Evolutionary conservation across 2,888 invertebrate genomes (phyloP), one percentile per base, ranked within the genome.

Genomic region (Gymnosoma rotundatum): DNA sequence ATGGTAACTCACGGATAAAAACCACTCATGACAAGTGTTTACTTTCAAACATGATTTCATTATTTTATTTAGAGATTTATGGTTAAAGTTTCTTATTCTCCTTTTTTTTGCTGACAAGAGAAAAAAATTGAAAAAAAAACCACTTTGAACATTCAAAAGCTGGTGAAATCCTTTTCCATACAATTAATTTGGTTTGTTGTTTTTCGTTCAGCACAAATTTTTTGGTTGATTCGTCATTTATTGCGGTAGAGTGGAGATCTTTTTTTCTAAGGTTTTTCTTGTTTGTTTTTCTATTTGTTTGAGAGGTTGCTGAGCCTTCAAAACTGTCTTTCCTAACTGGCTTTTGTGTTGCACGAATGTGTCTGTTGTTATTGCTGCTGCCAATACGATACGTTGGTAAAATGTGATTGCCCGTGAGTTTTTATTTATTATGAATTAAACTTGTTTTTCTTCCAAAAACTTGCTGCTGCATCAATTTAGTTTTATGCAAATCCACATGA

Each of bases 401-500:
- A 61, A 61, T 52, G 70, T 79, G 42, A 36, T 48, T 74, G 52
- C 36, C 50, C 14, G 58, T 76, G 21, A 20, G 67, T 50, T 25
- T 72, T 16, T 72, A 58, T 69, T 67, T 83, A 60, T 83, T 83
- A 79, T 83, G 75, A 83, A 83, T 83, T 66, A 83, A 83, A 83
- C 83, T 73, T 67, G 83, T 83, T 83, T 83, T 76, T 61, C 67
- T 63, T 18, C 36, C 69, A 78, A n/a, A 70, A 80, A 80, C 64
- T 78, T 78, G 78, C 78, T 64, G 78, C 60, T 56, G 56, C 45
- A 61, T 64, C 78, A 64, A 56, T 74, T 73, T 32, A 32, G 18
- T 75, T 84, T 78, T 84, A 84, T 84, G 81, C 84, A 84, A 84
- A 84, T 84, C 70, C 84, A 84, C 81, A 81, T 84, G 84, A 84